phyloP scores from a whole-genome alignment of 2,888 invertebrate species.

The Trimorus sp. region DNA sequence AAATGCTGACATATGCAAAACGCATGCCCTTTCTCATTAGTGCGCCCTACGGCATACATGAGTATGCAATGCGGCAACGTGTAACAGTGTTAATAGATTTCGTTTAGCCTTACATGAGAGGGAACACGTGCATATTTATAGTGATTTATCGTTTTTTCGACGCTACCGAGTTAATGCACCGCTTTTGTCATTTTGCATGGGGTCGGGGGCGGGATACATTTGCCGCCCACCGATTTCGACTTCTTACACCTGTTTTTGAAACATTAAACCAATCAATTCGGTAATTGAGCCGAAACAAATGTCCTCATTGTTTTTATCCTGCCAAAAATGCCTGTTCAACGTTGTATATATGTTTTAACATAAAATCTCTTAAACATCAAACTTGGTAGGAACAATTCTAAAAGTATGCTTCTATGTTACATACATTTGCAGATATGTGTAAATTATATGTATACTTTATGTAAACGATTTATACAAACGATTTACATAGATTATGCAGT shows the following conservation, averaged over 20 bases:
- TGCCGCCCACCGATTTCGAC: too few relatives aligned
- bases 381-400: too few relatives aligned
- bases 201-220: too few relatives aligned
- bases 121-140: slow-evolving; percentile 80
- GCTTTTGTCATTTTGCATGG: slow-evolving; percentile 76
- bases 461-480: too few relatives aligned
- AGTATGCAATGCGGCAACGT: slow-evolving; percentile 52
- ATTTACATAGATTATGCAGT: too few relatives aligned
- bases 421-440: too few relatives aligned
- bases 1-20: slow-evolving; percentile 77
- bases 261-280: too few relatives aligned
- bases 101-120: slow-evolving; percentile 74
- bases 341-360: not conserved
- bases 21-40: slow-evolving; percentile 54
- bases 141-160: slow-evolving; percentile 79
- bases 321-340: not conserved
- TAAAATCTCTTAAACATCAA: not conserved
- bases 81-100: slow-evolving; percentile 73
- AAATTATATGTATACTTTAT: too few relatives aligned
- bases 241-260: too few relatives aligned
- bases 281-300: too few relatives aligned
- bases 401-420: too few relatives aligned
- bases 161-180: slow-evolving; percentile 61
- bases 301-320: too few relatives aligned
- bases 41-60: slow-evolving; percentile 58